Base-by-base conservation (phyloP, 1,140 invertebrate species). In the Dendroctonus valens region DNA sequence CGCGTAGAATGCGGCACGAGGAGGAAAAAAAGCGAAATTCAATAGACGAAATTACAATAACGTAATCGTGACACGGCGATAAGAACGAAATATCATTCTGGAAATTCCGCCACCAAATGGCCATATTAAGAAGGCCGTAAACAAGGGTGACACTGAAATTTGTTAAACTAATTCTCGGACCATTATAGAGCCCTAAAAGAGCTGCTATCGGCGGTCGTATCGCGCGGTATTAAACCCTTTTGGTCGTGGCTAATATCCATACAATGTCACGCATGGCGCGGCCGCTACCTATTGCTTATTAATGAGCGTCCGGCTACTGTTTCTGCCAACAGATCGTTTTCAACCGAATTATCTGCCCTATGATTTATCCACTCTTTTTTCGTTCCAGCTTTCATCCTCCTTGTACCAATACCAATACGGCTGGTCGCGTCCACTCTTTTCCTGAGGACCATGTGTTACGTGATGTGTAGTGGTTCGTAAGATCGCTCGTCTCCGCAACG, bases 251-350 rank as follows among this genome's bases (percentile, higher is more conserved):
- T 73, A 73, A 73, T 73, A 73, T 73, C 72, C 72, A 73, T 73
- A 73, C 70, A 73, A 73, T 73, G 72, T 73, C 72, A 73, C 72
- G 72, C 72, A 73, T 65, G 50, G 54, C 46, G 63, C 57, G 41
- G 67, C 54, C 58, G 70, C 68, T 70, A 61, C 68, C 62, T 67
- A 73, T 73, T 69, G 67, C 69, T 73, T 52, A 73, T 71, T 73
- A 73, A 73, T 73, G 72, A 68, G 71, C 62, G 67, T 69, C 70
- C 65, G 65, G 60, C 14, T 38, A 41, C 42, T 41, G 53, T 58
- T 58, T 65, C 26, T 26, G 26, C 26, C 26, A 26, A 26, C 26
- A 26, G 26, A 26, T 26, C 26, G 26, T 26, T 26, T 26, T 26
- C 26, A 26, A 26, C 26, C 26, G 26, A 26, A 26, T 26, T 26